A percentile compares a stretch with the other conserved stretches of the same genome.
Conservation (phyloP, 2,113 vertebrate species). For the Struthio camelus region DNA sequence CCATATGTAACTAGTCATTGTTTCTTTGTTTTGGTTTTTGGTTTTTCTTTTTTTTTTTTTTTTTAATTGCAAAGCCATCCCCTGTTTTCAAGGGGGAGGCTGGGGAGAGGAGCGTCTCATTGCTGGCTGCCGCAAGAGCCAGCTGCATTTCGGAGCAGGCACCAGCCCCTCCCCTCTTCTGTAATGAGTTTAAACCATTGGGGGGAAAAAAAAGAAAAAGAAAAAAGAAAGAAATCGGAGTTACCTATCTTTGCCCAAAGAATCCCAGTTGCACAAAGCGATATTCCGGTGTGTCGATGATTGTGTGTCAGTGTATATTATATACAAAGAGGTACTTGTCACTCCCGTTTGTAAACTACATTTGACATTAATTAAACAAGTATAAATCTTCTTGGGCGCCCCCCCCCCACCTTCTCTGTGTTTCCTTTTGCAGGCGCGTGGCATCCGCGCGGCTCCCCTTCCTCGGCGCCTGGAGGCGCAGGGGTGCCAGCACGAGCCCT, state of each 20-base stretch:
- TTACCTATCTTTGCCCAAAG: conserved; percentile 75
- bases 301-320: conserved; percentile 93
- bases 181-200: conserved; percentile 47
- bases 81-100: conserved; percentile 18
- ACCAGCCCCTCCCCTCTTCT: neutral
- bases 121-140: neutral
- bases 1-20: conserved; percentile 81
- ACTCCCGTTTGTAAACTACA: conserved; percentile 95
- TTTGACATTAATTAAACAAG: conserved; percentile 96
- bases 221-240: neutral
- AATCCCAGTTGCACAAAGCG: conserved; percentile 82
- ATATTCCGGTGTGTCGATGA: conserved; percentile 82
- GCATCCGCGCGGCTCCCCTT: neutral
- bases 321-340: conserved; percentile 93
- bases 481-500: neutral
- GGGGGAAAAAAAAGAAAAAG: neutral
- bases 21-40: conserved; percentile 79
- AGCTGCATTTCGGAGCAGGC: neutral
- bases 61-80: conserved; percentile 66
- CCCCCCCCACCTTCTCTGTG: neutral
- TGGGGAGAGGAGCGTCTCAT: neutral
- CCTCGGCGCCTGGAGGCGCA: neutral
- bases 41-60: neutral
- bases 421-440: neutral
- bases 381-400: conserved; percentile 75